Percentiles rank a stretch among this genome's conserved stretches.
phyloP scores from a whole-genome alignment of 2,888 invertebrate species.

The Arenicola marina region DNA sequence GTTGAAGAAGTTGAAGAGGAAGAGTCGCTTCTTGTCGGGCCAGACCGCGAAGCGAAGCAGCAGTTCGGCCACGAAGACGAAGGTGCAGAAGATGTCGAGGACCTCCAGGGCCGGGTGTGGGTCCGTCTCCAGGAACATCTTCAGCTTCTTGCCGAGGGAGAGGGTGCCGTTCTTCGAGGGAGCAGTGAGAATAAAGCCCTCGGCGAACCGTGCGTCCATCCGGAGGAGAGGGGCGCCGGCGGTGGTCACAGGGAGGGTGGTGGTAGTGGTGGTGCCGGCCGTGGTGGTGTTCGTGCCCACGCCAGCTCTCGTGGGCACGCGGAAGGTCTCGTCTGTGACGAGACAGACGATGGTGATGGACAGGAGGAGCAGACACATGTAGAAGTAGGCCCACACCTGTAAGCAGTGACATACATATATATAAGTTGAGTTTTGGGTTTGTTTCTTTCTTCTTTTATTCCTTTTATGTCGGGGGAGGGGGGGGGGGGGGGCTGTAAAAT shows the following conservation, averaged over 20 bases:
- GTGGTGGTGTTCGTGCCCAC: not conserved
- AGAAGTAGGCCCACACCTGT: slow-evolving; percentile 6
- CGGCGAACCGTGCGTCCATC: not conserved
- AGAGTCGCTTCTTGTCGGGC: slow-evolving; percentile 11
- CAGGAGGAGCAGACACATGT: not conserved
- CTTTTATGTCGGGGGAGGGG: no score
- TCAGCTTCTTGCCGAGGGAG: no score
- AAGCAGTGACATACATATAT: no score
- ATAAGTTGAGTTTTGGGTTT: no score
- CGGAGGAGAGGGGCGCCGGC: no score
- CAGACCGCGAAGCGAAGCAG: slow-evolving; percentile 13
- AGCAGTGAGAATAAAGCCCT: not conserved
- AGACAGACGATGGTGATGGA: not conserved
- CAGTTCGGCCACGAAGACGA: slow-evolving; percentile 19
- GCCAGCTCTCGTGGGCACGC: not conserved
- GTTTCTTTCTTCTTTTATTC: no score
- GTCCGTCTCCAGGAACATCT: not conserved
- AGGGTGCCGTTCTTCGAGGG: slow-evolving; percentile 1
- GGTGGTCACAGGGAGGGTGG: no score
- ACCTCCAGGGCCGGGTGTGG: slow-evolving; percentile 1
- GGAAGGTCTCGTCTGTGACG: not conserved
- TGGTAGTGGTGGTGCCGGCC: no score
- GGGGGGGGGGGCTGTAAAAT: no score
- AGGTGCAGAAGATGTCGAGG: slow-evolving; percentile 13
- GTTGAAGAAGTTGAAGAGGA: slow-evolving; percentile 17